Conservation (phyloP, 2,888 invertebrate species). For the Euzetes globulus region DNA sequence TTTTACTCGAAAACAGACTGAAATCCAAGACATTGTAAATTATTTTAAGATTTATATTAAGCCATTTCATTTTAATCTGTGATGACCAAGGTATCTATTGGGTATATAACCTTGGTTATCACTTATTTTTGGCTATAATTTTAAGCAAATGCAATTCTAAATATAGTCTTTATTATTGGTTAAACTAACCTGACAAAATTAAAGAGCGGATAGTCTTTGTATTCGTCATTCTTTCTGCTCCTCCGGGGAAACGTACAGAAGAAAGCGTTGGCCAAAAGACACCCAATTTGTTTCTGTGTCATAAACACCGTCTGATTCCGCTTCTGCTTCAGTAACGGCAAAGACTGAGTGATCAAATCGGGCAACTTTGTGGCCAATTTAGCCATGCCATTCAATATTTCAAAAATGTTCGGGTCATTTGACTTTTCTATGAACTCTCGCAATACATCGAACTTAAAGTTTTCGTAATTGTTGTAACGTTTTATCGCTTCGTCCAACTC, state of each 20-base stretch:
- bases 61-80: not conserved
- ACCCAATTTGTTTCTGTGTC: conserved; percentile 65
- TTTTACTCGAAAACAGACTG: not conserved
- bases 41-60: no score
- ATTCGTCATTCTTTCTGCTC: conserved; percentile 56
- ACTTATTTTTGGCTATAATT: not conserved
- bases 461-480: conserved; percentile 26
- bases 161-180: not conserved
- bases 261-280: conserved; percentile 85
- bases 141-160: conserved; percentile 31
- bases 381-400: conserved; percentile 23
- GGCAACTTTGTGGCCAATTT: conserved; percentile 31
- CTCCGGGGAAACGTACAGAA: conserved; percentile 64
- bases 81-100: no score
- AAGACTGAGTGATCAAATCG: conserved; percentile 48
- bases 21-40: not conserved
- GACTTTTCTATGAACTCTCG: not conserved
- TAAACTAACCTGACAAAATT: conserved; percentile 68
- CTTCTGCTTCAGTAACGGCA: conserved; percentile 69
- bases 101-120: no score
- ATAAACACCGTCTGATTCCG: conserved; percentile 53
- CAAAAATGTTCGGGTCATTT: not conserved
- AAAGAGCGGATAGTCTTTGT: conserved; percentile 51
- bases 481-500: conserved; percentile 28
- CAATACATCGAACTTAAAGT: conserved; percentile 28